Evolutionary conservation across 2,888 invertebrate species (phyloP).

Genomic region (Criorhina ranunculi): DNA sequence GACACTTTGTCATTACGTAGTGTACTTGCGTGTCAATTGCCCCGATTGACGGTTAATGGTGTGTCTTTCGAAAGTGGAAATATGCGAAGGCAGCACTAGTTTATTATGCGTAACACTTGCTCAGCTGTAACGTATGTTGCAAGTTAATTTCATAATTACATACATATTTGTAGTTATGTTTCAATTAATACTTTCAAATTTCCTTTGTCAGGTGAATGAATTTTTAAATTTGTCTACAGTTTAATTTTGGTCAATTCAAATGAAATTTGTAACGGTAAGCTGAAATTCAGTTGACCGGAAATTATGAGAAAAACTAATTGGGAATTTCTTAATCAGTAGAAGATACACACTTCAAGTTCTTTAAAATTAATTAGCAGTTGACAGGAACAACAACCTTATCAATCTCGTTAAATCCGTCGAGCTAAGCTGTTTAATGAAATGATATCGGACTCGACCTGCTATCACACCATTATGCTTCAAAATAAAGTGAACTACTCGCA

Average conservation of each 20-base stretch:
- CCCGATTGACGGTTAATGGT: conserved; percentile 38
- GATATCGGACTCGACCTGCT: too few relatives aligned
- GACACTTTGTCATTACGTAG: conserved; percentile 36
- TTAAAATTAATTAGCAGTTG: too few relatives aligned
- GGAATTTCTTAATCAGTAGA: not conserved
- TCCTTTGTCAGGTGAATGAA: not conserved
- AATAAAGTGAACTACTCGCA: too few relatives aligned
- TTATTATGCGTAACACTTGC: conserved; percentile 72
- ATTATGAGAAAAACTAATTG: not conserved
- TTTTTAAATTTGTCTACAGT: conserved; percentile 9
- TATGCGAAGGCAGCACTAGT: conserved; percentile 65
- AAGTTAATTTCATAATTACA: conserved; percentile 61
- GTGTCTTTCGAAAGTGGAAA: conserved; percentile 55
- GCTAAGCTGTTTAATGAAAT: too few relatives aligned
- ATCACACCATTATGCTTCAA: too few relatives aligned
- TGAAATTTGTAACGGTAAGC: conserved; percentile 12
- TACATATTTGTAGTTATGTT: conserved; percentile 9
- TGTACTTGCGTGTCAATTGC: conserved; percentile 49
- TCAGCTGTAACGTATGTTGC: conserved; percentile 61
- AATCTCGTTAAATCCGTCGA: too few relatives aligned
- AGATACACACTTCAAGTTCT: too few relatives aligned
- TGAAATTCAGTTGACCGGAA: not conserved
- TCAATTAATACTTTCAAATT: conserved; percentile 51
- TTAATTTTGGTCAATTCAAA: not conserved
- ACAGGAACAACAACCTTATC: too few relatives aligned